These are phyloP conservation scores for Euclidia mi DNA, from an alignment of 2,888 invertebrate genomes.

Conservation along the genomic window DNA sequence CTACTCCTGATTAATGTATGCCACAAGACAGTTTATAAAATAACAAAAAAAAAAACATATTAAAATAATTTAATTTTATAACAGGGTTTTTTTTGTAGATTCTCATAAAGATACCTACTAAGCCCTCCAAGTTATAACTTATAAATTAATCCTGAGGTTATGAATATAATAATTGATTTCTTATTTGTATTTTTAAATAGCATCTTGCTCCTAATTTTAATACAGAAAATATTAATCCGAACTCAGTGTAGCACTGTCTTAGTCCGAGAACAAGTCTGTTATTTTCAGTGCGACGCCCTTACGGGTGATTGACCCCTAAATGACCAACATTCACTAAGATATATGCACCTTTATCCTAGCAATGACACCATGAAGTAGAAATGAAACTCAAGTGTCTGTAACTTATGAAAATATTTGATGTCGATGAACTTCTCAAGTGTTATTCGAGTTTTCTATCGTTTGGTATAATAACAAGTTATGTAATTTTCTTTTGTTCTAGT, in stretches of 20 bases:
- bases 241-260: slow-evolving; percentile 54
- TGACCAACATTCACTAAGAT: slow-evolving; percentile 67
- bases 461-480: slow-evolving; percentile 2
- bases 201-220: too few species aligned
- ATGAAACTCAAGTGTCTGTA: slow-evolving; percentile 41
- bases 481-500: neutral
- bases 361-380: slow-evolving; percentile 36
- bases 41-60: too few species aligned
- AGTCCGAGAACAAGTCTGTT: slow-evolving; percentile 67
- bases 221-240: too few species aligned
- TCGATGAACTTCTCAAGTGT: slow-evolving; percentile 4
- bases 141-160: too few species aligned
- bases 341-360: slow-evolving; percentile 51
- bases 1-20: too few species aligned
- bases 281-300: slow-evolving; percentile 71
- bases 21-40: too few species aligned
- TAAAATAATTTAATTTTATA: too few species aligned
- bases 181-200: too few species aligned
- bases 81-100: too few species aligned
- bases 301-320: slow-evolving; percentile 73
- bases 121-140: too few species aligned
- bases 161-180: too few species aligned
- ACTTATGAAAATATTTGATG: slow-evolving; percentile 31
- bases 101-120: too few species aligned
- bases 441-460: slow-evolving; percentile 12